Conservation (phyloP, 2,797 vertebrate species). For the Neosilurus hyrtlii region DNA sequence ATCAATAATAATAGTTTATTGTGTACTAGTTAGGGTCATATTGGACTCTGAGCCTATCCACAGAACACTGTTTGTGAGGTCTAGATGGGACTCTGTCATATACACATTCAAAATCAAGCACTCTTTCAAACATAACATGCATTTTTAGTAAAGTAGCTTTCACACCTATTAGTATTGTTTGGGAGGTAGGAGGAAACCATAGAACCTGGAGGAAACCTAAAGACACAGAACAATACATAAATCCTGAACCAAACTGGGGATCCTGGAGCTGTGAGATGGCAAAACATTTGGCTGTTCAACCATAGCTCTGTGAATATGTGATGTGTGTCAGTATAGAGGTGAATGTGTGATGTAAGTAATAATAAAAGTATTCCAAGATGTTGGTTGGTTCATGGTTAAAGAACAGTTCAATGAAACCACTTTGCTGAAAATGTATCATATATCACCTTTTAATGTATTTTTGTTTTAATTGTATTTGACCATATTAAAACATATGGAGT, state of each 20-base stretch:
- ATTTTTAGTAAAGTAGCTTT: not conserved
- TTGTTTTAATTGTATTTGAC: not conserved
- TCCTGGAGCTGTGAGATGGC: not conserved
- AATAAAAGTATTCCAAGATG: not conserved
- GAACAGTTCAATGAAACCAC: not conserved
- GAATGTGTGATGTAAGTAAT: not conserved
- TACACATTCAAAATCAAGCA: not conserved
- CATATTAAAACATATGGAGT: not conserved
- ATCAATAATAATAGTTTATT: not conserved
- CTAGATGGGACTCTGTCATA: not conserved
- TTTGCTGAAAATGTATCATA: not conserved
- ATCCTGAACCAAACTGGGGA: not conserved
- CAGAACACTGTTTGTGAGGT: not conserved
- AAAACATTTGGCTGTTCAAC: not conserved
- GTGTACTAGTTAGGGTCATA: not conserved
- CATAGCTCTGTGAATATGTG: not conserved
- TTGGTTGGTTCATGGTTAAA: not conserved
- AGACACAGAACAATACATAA: not conserved
- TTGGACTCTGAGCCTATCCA: not conserved
- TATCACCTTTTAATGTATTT: not conserved
- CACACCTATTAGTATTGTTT: not conserved
- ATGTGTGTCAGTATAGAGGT: not conserved
- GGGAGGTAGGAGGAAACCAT: not conserved
- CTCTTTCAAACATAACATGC: not conserved
- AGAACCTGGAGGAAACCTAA: not conserved